Conservation (phyloP, 2,113 vertebrate genomes). For the Heloderma charlesbogerti region DNA sequence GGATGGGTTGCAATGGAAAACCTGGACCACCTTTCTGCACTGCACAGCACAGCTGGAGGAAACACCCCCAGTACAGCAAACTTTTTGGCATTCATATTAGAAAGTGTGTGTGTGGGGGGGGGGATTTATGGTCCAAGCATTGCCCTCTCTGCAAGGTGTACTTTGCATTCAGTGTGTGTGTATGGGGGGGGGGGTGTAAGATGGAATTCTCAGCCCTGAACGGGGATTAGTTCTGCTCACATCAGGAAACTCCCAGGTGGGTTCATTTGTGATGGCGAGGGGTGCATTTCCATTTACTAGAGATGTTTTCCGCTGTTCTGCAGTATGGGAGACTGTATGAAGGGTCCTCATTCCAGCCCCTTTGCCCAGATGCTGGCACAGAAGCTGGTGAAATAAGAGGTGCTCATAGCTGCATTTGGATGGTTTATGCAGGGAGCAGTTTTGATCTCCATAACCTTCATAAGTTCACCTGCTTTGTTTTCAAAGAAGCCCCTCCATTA, state of each 20-base stretch:
- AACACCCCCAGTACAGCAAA: not conserved
- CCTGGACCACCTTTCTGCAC: too few species aligned
- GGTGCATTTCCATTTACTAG: constrained; percentile 18
- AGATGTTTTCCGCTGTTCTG: not conserved
- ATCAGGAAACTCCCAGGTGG: too few species aligned
- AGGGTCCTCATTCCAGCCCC: not conserved
- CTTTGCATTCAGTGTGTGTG: not conserved
- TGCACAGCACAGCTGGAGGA: too few species aligned
- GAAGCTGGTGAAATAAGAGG: not conserved
- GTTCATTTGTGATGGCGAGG: not conserved
- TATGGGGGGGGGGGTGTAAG: not conserved
- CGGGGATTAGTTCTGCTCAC: not conserved
- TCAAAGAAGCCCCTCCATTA: not conserved
- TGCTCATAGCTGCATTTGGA: not conserved
- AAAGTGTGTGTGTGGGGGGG: not conserved
- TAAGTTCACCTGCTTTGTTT: not conserved
- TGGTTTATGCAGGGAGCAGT: not conserved
- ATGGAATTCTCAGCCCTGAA: not conserved
- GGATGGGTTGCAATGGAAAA: not conserved
- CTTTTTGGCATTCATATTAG: not conserved
- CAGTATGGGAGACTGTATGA: not conserved
- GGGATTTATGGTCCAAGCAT: not conserved
- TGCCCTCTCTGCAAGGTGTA: not conserved
- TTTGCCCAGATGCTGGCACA: not conserved
- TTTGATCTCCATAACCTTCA: not conserved